Evolutionary conservation across 2,797 vertebrate genomes (phyloP).

Genomic region (Lemur catta): DNA sequence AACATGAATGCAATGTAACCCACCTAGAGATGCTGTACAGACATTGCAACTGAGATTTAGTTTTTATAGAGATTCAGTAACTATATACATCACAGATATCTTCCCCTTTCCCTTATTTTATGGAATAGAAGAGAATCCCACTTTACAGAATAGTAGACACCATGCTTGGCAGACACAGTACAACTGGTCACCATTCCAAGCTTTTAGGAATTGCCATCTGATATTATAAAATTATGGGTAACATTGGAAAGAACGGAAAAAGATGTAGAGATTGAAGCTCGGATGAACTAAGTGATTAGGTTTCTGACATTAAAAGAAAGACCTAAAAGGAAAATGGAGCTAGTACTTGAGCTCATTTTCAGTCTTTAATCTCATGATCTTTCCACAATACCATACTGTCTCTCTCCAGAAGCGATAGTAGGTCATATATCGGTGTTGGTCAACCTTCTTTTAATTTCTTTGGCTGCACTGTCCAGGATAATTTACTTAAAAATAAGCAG

Average conservation of each 20-base stretch:
- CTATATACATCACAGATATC: not conserved
- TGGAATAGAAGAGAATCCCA: not conserved
- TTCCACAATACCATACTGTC: not conserved
- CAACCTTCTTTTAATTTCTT: not conserved
- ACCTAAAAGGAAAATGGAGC: not conserved
- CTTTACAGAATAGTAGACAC: not conserved
- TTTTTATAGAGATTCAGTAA: not conserved
- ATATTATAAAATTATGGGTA: not conserved
- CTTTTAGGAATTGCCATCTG: not conserved
- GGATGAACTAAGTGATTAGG: not conserved
- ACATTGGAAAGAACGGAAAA: not conserved
- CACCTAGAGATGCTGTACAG: not conserved
- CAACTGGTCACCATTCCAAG: not conserved
- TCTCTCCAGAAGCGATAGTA: not conserved
- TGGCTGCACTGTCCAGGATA: not conserved
- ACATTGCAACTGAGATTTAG: not conserved
- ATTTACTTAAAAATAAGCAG: constrained; percentile 17
- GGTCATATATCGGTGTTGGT: not conserved
- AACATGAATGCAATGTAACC: not conserved
- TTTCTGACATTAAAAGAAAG: not conserved
- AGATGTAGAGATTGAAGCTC: not conserved
- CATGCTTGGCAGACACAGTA: not conserved
- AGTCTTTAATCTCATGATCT: not conserved
- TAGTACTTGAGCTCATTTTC: not conserved
- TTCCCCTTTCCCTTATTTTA: not conserved